A percentile compares a stretch with the other conserved stretches of the same genome.
These are phyloP conservation scores for Ostrea edulis DNA, from an alignment of 1,140 invertebrate species.

Conservation along the genomic window DNA sequence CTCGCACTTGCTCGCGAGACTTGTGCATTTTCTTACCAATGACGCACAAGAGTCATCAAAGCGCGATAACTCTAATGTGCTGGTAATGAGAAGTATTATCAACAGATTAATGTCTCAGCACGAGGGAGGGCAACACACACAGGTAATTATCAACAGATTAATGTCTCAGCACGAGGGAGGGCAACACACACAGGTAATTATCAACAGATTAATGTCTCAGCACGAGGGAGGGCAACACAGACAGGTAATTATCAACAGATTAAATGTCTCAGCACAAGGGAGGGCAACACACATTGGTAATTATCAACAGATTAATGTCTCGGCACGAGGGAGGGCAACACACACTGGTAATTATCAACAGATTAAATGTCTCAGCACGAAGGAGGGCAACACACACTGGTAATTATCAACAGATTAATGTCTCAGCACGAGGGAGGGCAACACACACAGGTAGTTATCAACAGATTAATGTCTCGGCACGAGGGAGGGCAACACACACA, in stretches of 20 bases:
- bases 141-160: neutral
- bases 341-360: slow-evolving; percentile 80
- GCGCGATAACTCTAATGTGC: too few species aligned
- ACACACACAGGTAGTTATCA: slow-evolving; percentile 77
- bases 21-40: too few species aligned
- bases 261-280: slow-evolving; percentile 66
- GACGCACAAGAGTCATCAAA: too few species aligned
- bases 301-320: slow-evolving; percentile 82
- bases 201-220: slow-evolving; percentile 64
- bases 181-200: neutral
- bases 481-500: neutral
- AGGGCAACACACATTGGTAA: too few species aligned
- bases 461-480: slow-evolving; percentile 74
- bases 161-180: neutral
- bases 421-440: neutral
- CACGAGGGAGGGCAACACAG: neutral
- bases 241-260: slow-evolving; percentile 80
- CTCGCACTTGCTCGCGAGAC: too few species aligned
- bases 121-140: neutral
- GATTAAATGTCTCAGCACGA: slow-evolving; percentile 67
- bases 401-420: neutral
- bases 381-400: neutral
- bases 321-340: slow-evolving; percentile 38
- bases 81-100: too few species aligned
- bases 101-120: slow-evolving; percentile 77